phyloP scores from a whole-genome alignment of 2,888 invertebrate species.

The Scrobipalpa atriplicella region DNA sequence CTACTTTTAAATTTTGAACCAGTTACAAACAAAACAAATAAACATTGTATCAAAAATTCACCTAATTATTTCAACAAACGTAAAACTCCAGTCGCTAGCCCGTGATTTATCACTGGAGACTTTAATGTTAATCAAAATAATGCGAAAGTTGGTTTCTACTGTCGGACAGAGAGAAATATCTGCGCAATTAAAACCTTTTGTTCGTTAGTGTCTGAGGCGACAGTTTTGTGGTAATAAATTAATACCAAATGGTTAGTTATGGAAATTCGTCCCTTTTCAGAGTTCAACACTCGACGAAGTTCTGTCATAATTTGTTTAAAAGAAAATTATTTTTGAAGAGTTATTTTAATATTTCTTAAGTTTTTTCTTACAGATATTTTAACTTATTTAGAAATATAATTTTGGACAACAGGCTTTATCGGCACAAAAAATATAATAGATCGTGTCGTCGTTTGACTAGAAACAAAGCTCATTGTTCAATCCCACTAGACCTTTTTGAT shows the following conservation, averaged over 20 bases:
- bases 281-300: background rate
- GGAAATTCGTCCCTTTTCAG: background rate
- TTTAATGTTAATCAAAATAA: constrained; percentile 19
- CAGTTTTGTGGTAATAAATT: constrained; percentile 11
- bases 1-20: no score
- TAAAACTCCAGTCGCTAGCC: background rate
- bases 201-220: constrained; percentile 8
- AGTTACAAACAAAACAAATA: no score
- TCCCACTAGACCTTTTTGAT: no score
- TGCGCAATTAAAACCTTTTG: constrained; percentile 18
- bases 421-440: no score
- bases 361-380: no score
- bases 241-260: constrained; percentile 8
- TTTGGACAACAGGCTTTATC: no score
- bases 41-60: background rate
- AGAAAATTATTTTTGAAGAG: background rate
- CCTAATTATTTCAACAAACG: constrained; percentile 7
- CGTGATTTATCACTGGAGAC: constrained; percentile 10
- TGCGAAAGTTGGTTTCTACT: constrained; percentile 17
- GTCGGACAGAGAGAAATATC: constrained; percentile 9
- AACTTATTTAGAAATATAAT: no score
- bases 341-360: background rate
- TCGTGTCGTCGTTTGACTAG: no score
- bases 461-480: no score
- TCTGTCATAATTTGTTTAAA: background rate